These are phyloP conservation scores for Ophion ventricosus DNA, from an alignment of 2,888 invertebrate genomes.

Conservation along the genomic window DNA sequence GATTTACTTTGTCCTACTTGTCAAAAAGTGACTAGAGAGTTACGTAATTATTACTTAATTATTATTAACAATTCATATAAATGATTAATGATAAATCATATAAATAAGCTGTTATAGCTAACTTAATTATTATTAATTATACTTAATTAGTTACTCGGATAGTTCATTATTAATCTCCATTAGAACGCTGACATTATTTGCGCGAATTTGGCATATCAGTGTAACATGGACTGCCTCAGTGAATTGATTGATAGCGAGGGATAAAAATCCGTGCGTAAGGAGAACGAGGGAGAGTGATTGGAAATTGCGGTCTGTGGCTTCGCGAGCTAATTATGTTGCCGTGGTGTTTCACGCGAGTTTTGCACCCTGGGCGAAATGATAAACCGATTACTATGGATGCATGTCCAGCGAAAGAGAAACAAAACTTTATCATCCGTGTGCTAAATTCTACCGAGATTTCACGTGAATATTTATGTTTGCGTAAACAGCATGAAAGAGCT, in stretches of 20 bases:
- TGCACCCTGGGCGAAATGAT: conserved; percentile 42
- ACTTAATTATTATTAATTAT: neutral
- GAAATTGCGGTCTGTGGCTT: conserved; percentile 41
- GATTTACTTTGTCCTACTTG: too few relatives aligned
- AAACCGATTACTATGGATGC: conserved; percentile 34
- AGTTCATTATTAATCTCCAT: too few relatives aligned
- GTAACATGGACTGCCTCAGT: neutral
- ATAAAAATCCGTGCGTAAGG: neutral
- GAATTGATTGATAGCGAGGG: neutral
- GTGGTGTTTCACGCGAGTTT: conserved; percentile 35
- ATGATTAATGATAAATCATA: too few relatives aligned
- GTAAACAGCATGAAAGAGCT: neutral
- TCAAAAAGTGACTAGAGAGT: too few relatives aligned
- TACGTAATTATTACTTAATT: too few relatives aligned
- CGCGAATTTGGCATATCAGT: neutral
- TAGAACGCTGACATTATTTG: neutral
- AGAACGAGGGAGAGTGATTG: conserved; percentile 44
- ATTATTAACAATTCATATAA: too few relatives aligned
- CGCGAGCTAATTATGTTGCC: conserved; percentile 56
- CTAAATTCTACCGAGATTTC: conserved; percentile 47
- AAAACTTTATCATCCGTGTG: conserved; percentile 54
- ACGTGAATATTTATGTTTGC: conserved; percentile 30
- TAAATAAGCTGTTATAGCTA: too few relatives aligned
- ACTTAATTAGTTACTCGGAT: neutral
- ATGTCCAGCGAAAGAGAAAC: conserved; percentile 24